A percentile compares a stretch with the other conserved stretches of the same genome.
phyloP scores from a whole-genome alignment of 2,113 vertebrate genomes.

The Ochotona curzoniae region DNA sequence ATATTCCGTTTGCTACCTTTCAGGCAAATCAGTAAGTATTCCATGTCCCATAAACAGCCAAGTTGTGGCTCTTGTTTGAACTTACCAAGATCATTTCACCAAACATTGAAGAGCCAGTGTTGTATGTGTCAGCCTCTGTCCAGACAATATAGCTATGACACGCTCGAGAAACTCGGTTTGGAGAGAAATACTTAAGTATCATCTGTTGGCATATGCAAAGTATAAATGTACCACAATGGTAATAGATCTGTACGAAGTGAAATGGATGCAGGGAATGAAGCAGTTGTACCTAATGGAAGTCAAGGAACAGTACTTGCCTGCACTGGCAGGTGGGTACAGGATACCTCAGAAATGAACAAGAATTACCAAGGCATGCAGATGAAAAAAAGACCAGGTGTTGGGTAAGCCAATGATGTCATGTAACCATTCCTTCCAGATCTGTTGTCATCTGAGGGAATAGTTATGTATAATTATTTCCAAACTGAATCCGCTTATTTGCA shows the following conservation, averaged over 20 bases:
- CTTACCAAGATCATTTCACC: not conserved
- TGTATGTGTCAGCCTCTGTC: not conserved
- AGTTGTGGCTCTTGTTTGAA: no score
- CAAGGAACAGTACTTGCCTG: not conserved
- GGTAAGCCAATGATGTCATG: not conserved
- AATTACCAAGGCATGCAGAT: not conserved
- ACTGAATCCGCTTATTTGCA: not conserved
- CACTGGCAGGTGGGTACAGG: not conserved
- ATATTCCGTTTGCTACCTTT: no score
- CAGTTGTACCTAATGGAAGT: constrained; percentile 9
- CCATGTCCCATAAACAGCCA: no score
- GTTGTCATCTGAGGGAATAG: constrained; percentile 7
- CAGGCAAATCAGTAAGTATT: no score
- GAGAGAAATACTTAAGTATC: not conserved
- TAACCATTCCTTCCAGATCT: constrained; percentile 19
- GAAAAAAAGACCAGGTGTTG: not conserved
- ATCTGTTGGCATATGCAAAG: not conserved
- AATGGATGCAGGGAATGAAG: not conserved
- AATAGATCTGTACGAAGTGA: not conserved
- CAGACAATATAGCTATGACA: not conserved
- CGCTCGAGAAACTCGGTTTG: not conserved
- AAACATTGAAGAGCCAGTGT: not conserved
- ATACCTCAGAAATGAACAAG: not conserved
- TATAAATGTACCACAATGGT: not conserved
- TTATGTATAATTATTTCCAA: constrained; percentile 27